These are phyloP conservation scores for Pterocles gutturalis DNA, from an alignment of 2,113 vertebrate species.

Conservation along the genomic window DNA sequence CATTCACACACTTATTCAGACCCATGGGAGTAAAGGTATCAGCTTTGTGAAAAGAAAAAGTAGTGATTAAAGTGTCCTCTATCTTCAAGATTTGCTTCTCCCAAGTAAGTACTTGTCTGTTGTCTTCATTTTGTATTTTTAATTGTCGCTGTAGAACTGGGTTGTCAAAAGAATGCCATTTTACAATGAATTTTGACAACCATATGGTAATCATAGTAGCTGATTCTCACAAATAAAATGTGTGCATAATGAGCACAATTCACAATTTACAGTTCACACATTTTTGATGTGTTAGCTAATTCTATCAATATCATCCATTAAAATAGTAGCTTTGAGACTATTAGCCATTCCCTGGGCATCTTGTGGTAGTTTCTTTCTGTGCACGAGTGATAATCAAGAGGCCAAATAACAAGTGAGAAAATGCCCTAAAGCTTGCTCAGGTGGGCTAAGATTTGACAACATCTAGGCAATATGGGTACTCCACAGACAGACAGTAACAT, in stretches of 20 bases:
- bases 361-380: neutral
- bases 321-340: neutral
- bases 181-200: neutral
- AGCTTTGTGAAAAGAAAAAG: conserved; percentile 32
- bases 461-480: neutral
- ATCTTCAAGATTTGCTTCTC: neutral
- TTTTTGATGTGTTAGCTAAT: neutral
- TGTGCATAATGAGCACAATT: neutral
- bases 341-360: neutral
- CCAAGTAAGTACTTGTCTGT: neutral
- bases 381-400: neutral
- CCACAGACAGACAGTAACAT: neutral
- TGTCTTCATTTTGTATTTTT: neutral
- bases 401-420: conserved; percentile 20
- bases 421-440: neutral
- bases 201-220: neutral
- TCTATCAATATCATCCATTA: neutral
- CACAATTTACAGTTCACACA: neutral
- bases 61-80: neutral
- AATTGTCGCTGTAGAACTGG: neutral
- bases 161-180: neutral
- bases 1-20: neutral
- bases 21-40: neutral
- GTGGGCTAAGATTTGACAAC: neutral
- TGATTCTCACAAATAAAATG: neutral